Evolutionary conservation across 92 coral and sea anemone species (phyloP), one percentile per base, ranked within the genome.

Genomic region (Virgularia gustaviana): DNA sequence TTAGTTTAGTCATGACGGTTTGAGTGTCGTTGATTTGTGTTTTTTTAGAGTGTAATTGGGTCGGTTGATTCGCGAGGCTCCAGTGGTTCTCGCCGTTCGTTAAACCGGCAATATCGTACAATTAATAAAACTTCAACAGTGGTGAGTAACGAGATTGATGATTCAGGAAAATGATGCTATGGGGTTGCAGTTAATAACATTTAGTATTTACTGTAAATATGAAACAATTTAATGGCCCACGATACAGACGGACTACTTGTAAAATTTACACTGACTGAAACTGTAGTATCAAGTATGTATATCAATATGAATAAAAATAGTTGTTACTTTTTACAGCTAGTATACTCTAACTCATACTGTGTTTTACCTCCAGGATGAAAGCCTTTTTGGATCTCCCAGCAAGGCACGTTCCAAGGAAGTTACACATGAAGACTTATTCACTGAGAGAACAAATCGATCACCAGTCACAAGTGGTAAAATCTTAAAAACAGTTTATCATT

Each of bases 291-390:
- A 41, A 8, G 47, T 41, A 41, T 41, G 47, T 41, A 41, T 41
- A 41, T 41, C 9, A 8, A 41, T 41, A 16, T 41, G 47, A 8
- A 41, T 41, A 16, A 8, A 41, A 8, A 16, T 41, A 41, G n/a
- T n/a, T n/a, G n/a, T n/a, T n/a, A n/a, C n/a, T n/a, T n/a, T n/a
- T n/a, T n/a, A n/a, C n/a, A n/a, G n/a, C n/a, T n/a, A n/a, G n/a
- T n/a, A n/a, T n/a, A n/a, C n/a, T n/a, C n/a, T n/a, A n/a, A n/a
- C n/a, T n/a, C n/a, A n/a, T n/a, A n/a, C n/a, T n/a, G n/a, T n/a
- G n/a, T n/a, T n/a, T n/a, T n/a, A n/a, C n/a, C n/a, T n/a, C n/a
- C 22, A 92, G 98, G 98, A 94, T 59, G 99, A 94, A 71, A 59
- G 88, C 6, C 78, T 94, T 49, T 94, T 94, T 85, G 99, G 90